Percentiles rank a stretch among this genome's conserved stretches.
Evolutionary conservation across 37 sponge, comb jelly and placozoan species (phyloP).

Genomic region (Spongia lamella): DNA sequence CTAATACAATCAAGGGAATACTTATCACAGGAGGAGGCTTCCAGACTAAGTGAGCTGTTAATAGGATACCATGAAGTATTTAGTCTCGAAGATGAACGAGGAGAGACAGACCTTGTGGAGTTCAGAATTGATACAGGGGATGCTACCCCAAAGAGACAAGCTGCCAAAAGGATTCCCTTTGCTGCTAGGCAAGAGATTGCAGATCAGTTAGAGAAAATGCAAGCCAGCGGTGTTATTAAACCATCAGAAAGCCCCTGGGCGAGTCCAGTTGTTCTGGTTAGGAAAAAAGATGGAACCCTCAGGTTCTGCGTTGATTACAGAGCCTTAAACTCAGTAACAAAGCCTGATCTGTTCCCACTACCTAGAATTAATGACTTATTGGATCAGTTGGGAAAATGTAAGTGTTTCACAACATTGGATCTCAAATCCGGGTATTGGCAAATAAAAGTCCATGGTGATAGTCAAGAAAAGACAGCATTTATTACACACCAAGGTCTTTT

Average conservation of each 20-base stretch:
- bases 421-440: conserved; percentile 40
- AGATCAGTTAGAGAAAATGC: conserved; percentile 23
- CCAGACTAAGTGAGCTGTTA: too few species aligned
- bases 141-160: neutral
- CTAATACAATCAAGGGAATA: too few species aligned
- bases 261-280: conserved; percentile 38
- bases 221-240: conserved; percentile 22
- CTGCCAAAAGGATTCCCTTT: conserved; percentile 9
- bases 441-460: neutral
- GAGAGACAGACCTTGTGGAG: conserved; percentile 26
- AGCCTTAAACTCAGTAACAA: conserved; percentile 25
- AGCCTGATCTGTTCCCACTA: conserved; percentile 28
- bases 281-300: conserved; percentile 21
- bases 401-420: conserved; percentile 32
- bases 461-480: conserved; percentile 42
- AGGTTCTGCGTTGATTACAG: conserved; percentile 37
- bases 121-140: conserved; percentile 30
- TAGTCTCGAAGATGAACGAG: conserved; percentile 23
- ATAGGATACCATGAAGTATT: conserved; percentile 16
- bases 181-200: conserved; percentile 20
- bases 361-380: conserved; percentile 35
- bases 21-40: too few species aligned
- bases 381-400: conserved; percentile 26
- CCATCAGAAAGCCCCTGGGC: conserved; percentile 35
- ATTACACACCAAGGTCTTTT: conserved; percentile 25